These are phyloP conservation scores for Thalassarche chlororhynchos DNA, from an alignment of 2,113 vertebrate species.

Conservation along the genomic window DNA sequence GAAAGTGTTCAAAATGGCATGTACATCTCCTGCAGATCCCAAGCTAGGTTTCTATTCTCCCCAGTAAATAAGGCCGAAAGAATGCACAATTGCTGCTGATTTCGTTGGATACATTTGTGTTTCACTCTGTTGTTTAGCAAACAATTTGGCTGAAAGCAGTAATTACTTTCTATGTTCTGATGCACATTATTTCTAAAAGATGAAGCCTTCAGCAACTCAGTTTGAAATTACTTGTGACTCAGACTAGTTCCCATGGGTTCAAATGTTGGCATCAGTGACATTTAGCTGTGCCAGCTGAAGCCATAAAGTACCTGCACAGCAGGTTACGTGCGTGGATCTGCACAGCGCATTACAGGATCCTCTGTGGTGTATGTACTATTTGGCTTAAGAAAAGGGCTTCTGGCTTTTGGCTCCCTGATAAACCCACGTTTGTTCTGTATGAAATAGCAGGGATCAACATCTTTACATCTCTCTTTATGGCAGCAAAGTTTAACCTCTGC, in stretches of 20 bases:
- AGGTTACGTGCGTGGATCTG: not conserved
- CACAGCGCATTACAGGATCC: not conserved
- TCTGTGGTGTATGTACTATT: not conserved
- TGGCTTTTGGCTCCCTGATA: not conserved
- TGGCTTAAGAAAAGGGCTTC: not conserved
- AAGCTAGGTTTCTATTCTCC: not conserved
- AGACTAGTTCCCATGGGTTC: not conserved
- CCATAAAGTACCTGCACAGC: not conserved
- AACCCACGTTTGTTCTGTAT: not conserved
- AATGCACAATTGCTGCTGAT: not conserved
- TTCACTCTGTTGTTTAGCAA: not conserved
- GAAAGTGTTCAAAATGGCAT: not conserved
- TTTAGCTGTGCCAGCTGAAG: not conserved
- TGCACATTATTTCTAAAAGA: not conserved
- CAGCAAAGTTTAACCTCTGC: not conserved
- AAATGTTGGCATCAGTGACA: not conserved
- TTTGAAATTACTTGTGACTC: not conserved
- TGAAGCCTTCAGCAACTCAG: not conserved
- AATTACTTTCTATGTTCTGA: not conserved
- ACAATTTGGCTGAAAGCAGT: not conserved
- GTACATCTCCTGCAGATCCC: not conserved
- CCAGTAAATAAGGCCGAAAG: not conserved
- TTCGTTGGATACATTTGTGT: not conserved
- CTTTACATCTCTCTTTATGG: not conserved
- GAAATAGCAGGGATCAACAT: not conserved